Conservation (phyloP, 2,888 invertebrate species). For the Eupithecia tripunctaria region DNA sequence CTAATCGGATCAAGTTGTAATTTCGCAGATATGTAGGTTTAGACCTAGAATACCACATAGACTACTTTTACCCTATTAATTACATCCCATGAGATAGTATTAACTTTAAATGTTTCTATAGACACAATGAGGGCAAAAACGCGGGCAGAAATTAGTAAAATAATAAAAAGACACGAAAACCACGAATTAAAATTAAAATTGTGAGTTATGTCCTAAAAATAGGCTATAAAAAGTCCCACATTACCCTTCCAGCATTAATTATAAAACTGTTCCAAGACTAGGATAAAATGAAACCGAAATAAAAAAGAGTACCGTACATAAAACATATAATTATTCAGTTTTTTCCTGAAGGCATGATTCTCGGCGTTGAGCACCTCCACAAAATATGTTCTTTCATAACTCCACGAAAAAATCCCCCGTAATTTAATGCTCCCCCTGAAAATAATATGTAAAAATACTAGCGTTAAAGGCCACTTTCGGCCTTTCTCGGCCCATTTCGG, state of each 20-base stretch:
- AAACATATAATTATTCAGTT: slow-evolving; percentile 69
- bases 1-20: too few species aligned
- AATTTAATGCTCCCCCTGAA: slow-evolving; percentile 76
- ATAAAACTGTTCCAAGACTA: slow-evolving; percentile 49
- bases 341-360: slow-evolving; percentile 67
- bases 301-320: slow-evolving; percentile 60
- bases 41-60: too few species aligned
- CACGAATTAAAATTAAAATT: not conserved
- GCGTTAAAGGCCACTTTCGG: slow-evolving; percentile 60
- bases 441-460: slow-evolving; percentile 80
- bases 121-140: too few species aligned
- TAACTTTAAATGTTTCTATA: too few species aligned
- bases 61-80: too few species aligned
- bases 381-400: slow-evolving; percentile 79
- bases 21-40: too few species aligned
- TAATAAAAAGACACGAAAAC: not conserved
- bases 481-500: slow-evolving; percentile 65
- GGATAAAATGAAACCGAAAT: slow-evolving; percentile 56
- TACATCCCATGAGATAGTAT: too few species aligned
- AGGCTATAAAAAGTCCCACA: slow-evolving; percentile 50
- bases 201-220: slow-evolving; percentile 24
- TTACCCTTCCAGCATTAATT: slow-evolving; percentile 50
- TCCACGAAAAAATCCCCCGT: slow-evolving; percentile 69
- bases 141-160: too few species aligned
- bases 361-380: slow-evolving; percentile 69